Conservation (phyloP, 2,113 vertebrate species). For the Geothlypis trichas region DNA sequence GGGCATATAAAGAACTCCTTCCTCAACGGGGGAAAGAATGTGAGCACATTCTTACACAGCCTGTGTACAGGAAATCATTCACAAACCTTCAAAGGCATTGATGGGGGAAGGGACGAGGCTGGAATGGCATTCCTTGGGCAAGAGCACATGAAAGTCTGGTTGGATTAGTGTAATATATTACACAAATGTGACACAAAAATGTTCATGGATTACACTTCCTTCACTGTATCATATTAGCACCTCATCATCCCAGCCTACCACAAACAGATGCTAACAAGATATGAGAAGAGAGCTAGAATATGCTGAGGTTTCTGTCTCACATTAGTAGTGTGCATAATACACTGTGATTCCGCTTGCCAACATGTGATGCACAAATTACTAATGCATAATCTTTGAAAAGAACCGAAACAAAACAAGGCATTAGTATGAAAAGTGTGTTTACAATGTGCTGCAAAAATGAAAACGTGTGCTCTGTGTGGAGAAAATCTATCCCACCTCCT, state of each 20-base stretch:
- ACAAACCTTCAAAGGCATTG: slow-evolving; percentile 65
- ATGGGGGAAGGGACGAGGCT: slow-evolving; percentile 47
- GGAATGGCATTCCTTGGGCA: slow-evolving; percentile 59
- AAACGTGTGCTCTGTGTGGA: not conserved
- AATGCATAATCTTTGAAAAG: slow-evolving; percentile 20
- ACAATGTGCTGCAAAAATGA: slow-evolving; percentile 19
- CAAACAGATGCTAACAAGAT: slow-evolving; percentile 69
- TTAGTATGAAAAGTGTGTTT: slow-evolving; percentile 36
- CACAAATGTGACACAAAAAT: slow-evolving; percentile 71
- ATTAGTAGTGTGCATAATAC: slow-evolving; percentile 20
- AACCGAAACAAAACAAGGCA: slow-evolving; percentile 15
- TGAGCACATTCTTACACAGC: slow-evolving; percentile 22
- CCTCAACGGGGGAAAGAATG: not conserved
- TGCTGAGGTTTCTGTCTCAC: slow-evolving; percentile 39
- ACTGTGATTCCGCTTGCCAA: not conserved
- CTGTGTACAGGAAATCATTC: slow-evolving; percentile 65
- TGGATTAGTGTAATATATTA: slow-evolving; percentile 68
- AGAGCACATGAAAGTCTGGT: slow-evolving; percentile 69
- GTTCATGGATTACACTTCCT: slow-evolving; percentile 70
- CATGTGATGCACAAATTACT: slow-evolving; percentile 29
- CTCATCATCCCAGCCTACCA: slow-evolving; percentile 69
- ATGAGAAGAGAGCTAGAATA: slow-evolving; percentile 39
- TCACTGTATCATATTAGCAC: slow-evolving; percentile 72
- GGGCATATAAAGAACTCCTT: not conserved
- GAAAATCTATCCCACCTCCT: not conserved